These are phyloP conservation scores for Bombus cullumanus DNA, from an alignment of 1,140 invertebrate species.

Conservation along the genomic window DNA sequence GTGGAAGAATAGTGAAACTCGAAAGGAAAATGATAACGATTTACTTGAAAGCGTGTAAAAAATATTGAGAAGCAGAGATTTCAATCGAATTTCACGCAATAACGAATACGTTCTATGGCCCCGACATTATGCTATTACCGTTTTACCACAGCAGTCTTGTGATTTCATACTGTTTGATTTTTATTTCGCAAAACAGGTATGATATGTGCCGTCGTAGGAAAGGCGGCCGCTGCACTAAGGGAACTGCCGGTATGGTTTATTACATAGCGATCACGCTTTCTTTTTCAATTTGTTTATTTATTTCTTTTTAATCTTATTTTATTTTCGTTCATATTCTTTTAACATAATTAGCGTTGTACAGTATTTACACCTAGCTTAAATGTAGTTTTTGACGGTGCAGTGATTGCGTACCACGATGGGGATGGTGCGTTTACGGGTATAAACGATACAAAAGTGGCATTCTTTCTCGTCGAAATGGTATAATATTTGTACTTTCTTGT, in stretches of 20 bases:
- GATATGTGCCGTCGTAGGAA: conserved; percentile 97
- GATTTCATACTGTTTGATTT: conserved; percentile 81
- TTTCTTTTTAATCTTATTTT: conserved; percentile 4
- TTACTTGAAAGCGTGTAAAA: background rate
- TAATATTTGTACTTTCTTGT: too few species aligned
- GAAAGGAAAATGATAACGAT: background rate
- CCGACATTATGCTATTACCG: conserved; percentile 28
- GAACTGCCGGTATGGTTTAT: conserved; percentile 94
- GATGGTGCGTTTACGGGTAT: background rate
- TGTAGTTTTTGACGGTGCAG: conserved; percentile 22
- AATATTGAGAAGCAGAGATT: background rate
- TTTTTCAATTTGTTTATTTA: conserved; percentile 60
- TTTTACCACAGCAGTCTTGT: conserved; percentile 61
- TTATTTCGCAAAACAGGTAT: conserved; percentile 89
- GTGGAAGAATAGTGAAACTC: background rate
- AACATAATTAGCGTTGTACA: conserved; percentile 25
- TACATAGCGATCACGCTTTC: conserved; percentile 80
- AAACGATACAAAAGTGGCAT: conserved; percentile 10
- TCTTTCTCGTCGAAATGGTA: background rate
- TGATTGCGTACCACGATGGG: conserved; percentile 9
- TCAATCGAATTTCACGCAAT: background rate
- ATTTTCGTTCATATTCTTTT: background rate
- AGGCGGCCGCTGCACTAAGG: conserved; percentile 97
- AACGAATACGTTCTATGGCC: conserved; percentile 3
- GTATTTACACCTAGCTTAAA: conserved; percentile 14